Evolutionary conservation across 2,797 vertebrate species (phyloP).

Genomic region (Cossypha niveicapilla): DNA sequence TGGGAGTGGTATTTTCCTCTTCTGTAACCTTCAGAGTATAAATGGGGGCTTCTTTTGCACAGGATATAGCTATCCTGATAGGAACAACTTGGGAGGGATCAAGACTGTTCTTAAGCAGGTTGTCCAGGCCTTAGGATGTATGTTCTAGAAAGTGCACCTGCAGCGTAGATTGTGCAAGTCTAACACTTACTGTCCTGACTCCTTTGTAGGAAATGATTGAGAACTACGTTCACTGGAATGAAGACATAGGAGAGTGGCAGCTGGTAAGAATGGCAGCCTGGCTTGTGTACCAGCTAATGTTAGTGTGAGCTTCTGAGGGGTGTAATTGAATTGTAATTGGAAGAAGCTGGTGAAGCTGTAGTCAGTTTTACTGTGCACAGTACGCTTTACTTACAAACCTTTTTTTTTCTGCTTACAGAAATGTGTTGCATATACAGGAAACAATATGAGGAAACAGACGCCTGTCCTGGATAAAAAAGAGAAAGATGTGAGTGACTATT

Average conservation of each 20-base stretch:
- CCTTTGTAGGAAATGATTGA: constrained; percentile 94
- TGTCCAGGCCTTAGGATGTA: background rate
- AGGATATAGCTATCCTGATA: background rate
- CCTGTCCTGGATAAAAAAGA: constrained; percentile 96
- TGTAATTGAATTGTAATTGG: background rate
- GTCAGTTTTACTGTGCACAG: background rate
- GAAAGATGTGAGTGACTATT: constrained; percentile 88
- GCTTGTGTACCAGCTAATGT: accelerated
- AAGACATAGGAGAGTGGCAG: constrained; percentile 99
- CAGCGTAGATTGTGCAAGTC: background rate
- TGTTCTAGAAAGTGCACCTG: background rate
- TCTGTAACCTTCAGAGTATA: background rate
- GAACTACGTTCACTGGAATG: constrained; percentile 99
- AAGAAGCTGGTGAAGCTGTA: background rate
- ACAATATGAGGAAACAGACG: constrained; percentile 98
- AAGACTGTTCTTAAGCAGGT: background rate
- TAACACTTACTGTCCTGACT: background rate
- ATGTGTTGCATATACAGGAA: constrained; percentile 98
- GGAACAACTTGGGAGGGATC: background rate
- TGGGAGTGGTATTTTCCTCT: background rate
- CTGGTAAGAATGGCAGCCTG: constrained; percentile 78
- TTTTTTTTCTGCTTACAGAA: constrained; percentile 79
- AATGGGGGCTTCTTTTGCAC: accelerated
- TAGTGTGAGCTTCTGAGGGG: background rate
- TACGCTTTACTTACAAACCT: background rate